phyloP scores from a whole-genome alignment of 2,797 vertebrate genomes.

The Sebastiscus albofasciatus region DNA sequence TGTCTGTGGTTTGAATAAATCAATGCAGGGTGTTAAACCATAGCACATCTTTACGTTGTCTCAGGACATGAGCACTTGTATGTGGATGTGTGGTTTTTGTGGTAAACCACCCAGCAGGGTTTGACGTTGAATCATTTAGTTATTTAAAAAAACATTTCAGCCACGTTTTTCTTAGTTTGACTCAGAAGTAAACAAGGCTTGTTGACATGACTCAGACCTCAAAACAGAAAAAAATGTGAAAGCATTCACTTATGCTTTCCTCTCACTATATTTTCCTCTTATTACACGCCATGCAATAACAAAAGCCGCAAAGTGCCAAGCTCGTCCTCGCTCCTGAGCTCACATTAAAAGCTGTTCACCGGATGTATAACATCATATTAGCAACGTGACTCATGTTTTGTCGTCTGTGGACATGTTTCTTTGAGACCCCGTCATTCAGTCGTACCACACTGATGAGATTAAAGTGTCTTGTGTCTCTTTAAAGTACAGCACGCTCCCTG shows the following conservation, averaged over 20 bases:
- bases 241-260: background rate
- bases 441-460: constrained; percentile 23
- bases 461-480: constrained; percentile 46
- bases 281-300: background rate
- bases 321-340: background rate
- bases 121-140: background rate
- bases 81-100: background rate
- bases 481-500: constrained; percentile 14
- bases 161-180: background rate
- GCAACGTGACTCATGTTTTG: background rate
- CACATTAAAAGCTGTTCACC: constrained; percentile 31
- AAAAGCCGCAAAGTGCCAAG: constrained; percentile 25
- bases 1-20: constrained; percentile 17
- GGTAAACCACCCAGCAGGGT: background rate
- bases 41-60: background rate
- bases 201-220: background rate
- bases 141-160: background rate
- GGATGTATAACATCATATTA: constrained; percentile 27
- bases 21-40: background rate
- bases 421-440: constrained; percentile 20
- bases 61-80: background rate
- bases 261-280: background rate
- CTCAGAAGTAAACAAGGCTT: background rate
- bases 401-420: constrained; percentile 1
- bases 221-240: background rate